phyloP scores from a whole-genome alignment of 2,797 vertebrate species.

The Nyctibius grandis region DNA sequence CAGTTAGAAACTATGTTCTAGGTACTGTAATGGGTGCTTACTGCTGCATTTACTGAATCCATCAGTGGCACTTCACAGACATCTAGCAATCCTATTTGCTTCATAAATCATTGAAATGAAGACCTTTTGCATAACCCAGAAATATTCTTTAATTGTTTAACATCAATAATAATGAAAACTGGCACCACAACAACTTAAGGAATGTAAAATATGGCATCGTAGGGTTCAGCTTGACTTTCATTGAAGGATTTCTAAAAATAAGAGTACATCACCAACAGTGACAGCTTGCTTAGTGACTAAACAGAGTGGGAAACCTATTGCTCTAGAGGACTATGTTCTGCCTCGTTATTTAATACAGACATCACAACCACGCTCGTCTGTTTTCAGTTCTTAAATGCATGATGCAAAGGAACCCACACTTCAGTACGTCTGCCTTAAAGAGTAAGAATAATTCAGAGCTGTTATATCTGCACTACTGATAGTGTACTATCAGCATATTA shows the following conservation, averaged over 20 bases:
- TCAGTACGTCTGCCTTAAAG: conserved; percentile 22
- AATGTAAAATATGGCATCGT: conserved; percentile 51
- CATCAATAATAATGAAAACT: conserved; percentile 77
- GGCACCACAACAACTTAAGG: conserved; percentile 63
- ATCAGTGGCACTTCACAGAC: conserved; percentile 56
- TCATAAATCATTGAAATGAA: conserved; percentile 75
- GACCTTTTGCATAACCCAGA: conserved; percentile 69
- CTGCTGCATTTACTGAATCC: conserved; percentile 45
- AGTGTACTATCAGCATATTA: neutral
- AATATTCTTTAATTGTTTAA: conserved; percentile 72
- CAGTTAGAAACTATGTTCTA: conserved; percentile 64
- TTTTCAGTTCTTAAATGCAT: conserved; percentile 45
- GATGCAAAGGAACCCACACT: conserved; percentile 61
- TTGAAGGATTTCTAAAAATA: conserved; percentile 69
- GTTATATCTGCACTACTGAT: conserved; percentile 26
- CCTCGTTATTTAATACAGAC: conserved; percentile 65
- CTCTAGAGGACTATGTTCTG: conserved; percentile 62
- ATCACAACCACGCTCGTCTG: conserved; percentile 57
- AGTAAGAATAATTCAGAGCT: conserved; percentile 47
- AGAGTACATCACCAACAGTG: conserved; percentile 61
- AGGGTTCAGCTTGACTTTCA: conserved; percentile 62
- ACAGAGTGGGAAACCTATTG: conserved; percentile 56
- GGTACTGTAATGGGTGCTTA: conserved; percentile 64
- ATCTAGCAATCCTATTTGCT: conserved; percentile 67
- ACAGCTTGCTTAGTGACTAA: conserved; percentile 60